These are phyloP conservation scores for Eulemur rubriventer DNA, from an alignment of 2,797 vertebrate species.

Conservation along the genomic window DNA sequence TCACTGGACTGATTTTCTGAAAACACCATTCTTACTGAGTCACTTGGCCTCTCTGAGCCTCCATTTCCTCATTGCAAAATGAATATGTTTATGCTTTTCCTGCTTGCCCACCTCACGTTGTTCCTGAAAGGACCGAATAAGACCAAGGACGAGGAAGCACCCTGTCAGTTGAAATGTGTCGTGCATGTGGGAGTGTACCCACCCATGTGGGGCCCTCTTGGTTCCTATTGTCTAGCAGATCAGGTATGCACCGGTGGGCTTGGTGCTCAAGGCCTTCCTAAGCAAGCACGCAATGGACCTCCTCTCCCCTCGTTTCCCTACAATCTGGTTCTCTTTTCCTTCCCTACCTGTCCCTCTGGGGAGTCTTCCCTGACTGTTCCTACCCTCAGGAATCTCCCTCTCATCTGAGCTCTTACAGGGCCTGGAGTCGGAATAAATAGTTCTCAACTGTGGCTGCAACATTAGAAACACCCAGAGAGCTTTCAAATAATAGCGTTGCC, in stretches of 20 bases:
- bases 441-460: background rate
- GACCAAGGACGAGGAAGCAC: background rate
- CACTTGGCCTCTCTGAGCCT: conserved; percentile 48
- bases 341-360: background rate
- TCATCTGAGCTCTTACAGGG: background rate
- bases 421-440: background rate
- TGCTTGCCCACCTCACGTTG: background rate
- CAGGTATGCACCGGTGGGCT: background rate
- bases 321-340: background rate
- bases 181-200: accelerated
- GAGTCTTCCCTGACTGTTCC: background rate
- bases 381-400: background rate
- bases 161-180: background rate
- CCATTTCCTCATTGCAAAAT: conserved; percentile 51
- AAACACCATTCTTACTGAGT: conserved; percentile 62
- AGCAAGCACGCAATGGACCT: background rate
- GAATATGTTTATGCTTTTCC: conserved; percentile 52
- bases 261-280: background rate
- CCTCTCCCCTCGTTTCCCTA: background rate
- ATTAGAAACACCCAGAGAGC: background rate
- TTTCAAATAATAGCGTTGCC: background rate
- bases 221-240: background rate
- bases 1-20: conserved; percentile 59
- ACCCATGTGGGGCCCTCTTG: background rate
- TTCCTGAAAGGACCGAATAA: background rate